Base-by-base conservation (phyloP, 2,797 vertebrate species). In the Enteromius anoplus region DNA sequence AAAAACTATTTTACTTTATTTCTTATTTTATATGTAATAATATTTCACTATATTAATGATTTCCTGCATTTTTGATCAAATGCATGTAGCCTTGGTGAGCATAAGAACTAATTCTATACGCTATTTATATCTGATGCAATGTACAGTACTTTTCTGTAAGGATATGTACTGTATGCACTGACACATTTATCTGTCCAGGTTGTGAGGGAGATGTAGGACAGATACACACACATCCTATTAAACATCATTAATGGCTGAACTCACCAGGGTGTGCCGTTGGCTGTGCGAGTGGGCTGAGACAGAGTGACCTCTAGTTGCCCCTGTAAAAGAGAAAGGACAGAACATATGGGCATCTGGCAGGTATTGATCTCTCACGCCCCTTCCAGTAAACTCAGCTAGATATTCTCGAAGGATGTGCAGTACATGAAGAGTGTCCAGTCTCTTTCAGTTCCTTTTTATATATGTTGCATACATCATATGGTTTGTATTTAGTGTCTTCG, bases 191-290 rank as follows among this genome's bases (percentile, higher is more conserved):
- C 80, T 71, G 47, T 19, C 37, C 14, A 60, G 34, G 14, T 11
- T 42, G 34, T 60, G 53, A 42, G 34, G 19, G 71, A 73, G 49
- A 55, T 55, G 49, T 14, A 49, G 29, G 42, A 53, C 78, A 76
- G 9, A 32, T 8, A n/a, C 55, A 66, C 75, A 66, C 45, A 66
- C 51, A 76, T 4, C 29, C n/a, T 71, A 70, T 69, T 34, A 75
- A 84, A 80, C 40, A 81, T 55, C 29, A 85, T 65, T 82, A 21
- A 64, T 23, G 34, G 45, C 19, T 51, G 70, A 70, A 88, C 90
- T 94, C 92, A 95, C 94, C 94, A 93, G 70, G 93, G 93, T 81
- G 93, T 93, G 90, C 94, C 94, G 83, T 95, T 95, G 88, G 92
- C 91, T 88, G 93, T 92, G 82, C 87, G 88, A 84, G 92, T 86